Evolutionary conservation across 1,140 invertebrate species (phyloP), one percentile per base, ranked within the genome.

Genomic region (Chironomus tepperi): DNA sequence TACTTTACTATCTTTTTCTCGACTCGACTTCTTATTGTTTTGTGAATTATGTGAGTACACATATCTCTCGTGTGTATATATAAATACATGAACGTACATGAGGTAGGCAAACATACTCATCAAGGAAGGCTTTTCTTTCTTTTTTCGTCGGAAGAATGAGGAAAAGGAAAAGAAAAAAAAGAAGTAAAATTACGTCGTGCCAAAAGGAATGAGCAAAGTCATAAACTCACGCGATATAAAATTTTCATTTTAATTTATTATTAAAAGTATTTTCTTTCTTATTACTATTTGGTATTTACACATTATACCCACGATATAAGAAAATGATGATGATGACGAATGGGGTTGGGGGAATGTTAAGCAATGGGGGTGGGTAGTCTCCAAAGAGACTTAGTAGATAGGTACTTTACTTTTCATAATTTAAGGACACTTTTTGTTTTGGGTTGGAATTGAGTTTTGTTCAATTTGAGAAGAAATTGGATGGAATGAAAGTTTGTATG

Each of bases 231-330:
- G 65, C 65, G 65, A 70, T 70, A 70, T 70, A 70, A 70, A 70
- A 70, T 70, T 70, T 70, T 70, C 65, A 70, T 70, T 70, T 70
- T 70, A 57, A 70, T 70, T 70, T 70, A 70, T 70, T 70, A 70
- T 70, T 70, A 21, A 70, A 70, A 70, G 65, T 70, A 18, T 70
- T 70, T 70, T 57, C 18, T 18, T 70, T 18, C 19, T 70, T 70
- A 19, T 18, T 18, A 18, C 65, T 70, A 19, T 70, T 70, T 18
- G 18, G 16, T 70, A 70, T 70, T 70, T 21, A 70, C 65, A 70
- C 65, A 70, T 70, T 10, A 18, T 21, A 70, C 65, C 65, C 47
- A 57, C 47, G 47, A 57, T 47, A 47, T 47, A 47, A 15, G 43
- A 47, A 47, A 47, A 15, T 9, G 43, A 57, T 57, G 47, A 57